Evolutionary conservation across 1,140 invertebrate genomes (phyloP), one percentile per base, ranked within the genome.

Genomic region (Cardiocondyla obscurior): DNA sequence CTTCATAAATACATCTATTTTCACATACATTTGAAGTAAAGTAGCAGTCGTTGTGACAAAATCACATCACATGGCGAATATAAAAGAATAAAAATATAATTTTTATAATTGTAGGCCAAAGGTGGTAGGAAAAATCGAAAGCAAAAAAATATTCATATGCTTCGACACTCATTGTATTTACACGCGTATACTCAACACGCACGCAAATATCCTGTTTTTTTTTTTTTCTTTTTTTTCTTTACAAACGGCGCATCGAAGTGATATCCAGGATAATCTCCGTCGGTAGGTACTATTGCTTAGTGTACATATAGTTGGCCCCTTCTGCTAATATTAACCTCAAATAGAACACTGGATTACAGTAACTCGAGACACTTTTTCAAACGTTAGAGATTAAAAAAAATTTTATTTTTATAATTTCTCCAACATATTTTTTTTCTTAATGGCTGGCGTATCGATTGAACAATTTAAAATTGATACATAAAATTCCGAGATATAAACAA

Each of bases 11-110:
- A 90, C 65, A 84, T 81, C 73, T 85, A 88, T 82, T 72, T 51
- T 53, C 73, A 65, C 46, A 67, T 67, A 84, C 25, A 83, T 30
- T 69, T 64, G 39, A 84, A 77, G 74, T 44, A 42, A 82, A 85
- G 28, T 84, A 67, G 57, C 46, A 85, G 39, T 79, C 76, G 49
- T 84, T 58, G 33, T 58, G 22, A 73, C 36, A 39, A 19, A 30
- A 19, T 53, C 60, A 64, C 72, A 82, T 64, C 65, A 73, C 55
- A 81, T 84, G 65, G 67, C 55, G 60, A 79, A 89, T 90, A 90
- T 81, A 90, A 90, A 90, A 90, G 83, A 76, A 84, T 89, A 81
- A 85, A 88, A 90, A 90, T 90, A 85, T 60, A 85, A 90, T 90
- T 85, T 90, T 42, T 42, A 90, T 83, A 90, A 16, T 82, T 67